These are phyloP conservation scores for Phainopepla nitens DNA, from an alignment of 2,113 vertebrate genomes.

Conservation along the genomic window DNA sequence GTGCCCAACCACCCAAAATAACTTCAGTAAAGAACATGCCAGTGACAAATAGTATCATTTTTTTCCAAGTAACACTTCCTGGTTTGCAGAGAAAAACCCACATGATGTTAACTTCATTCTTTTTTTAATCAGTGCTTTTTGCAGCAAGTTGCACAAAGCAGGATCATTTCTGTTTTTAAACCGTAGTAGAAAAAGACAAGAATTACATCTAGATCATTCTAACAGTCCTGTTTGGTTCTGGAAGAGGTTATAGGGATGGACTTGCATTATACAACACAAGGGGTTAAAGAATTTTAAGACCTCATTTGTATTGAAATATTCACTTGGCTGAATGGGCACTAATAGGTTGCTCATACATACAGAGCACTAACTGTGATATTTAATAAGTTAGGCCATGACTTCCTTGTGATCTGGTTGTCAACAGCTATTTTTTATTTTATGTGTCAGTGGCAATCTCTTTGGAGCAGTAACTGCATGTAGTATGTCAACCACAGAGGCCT, in stretches of 20 bases:
- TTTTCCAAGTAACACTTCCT: not conserved
- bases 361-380: not conserved
- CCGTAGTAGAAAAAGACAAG: not conserved
- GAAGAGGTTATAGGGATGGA: not conserved
- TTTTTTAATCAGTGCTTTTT: not conserved
- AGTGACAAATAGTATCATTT: not conserved
- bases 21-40: not conserved
- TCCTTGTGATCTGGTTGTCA: not conserved
- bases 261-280: not conserved
- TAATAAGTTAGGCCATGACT: not conserved
- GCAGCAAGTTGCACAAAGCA: not conserved
- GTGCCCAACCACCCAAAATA: not conserved
- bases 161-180: not conserved
- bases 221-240: not conserved
- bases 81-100: not conserved
- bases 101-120: not conserved
- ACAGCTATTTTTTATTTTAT: not conserved
- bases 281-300: not conserved
- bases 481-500: not conserved
- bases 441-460: not conserved
- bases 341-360: not conserved
- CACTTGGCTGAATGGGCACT: not conserved
- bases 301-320: not conserved
- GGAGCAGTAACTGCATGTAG: not conserved
- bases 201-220: not conserved